These are phyloP conservation scores for Ispidina lecontei DNA, from an alignment of 2,797 vertebrate genomes.

Conservation along the genomic window DNA sequence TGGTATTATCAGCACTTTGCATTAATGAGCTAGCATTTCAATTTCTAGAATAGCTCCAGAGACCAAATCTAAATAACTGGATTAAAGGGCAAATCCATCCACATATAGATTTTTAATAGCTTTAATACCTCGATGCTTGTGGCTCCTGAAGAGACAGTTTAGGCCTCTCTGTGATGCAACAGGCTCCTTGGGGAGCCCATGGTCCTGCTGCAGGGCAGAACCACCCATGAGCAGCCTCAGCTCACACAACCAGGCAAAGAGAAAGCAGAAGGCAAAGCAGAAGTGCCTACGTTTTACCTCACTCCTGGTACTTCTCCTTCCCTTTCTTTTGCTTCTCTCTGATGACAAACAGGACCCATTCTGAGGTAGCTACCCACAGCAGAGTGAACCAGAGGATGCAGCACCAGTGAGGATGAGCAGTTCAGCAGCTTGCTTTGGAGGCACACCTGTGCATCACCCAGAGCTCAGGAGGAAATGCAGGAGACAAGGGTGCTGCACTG, in stretches of 20 bases:
- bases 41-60: conserved; percentile 19
- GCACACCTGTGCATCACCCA: neutral
- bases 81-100: neutral
- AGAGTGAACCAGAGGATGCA: neutral
- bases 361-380: neutral
- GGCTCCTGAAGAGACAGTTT: neutral
- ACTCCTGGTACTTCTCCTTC: neutral
- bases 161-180: neutral
- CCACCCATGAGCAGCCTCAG: rapidly evolving
- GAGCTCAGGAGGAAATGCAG: rapidly evolving
- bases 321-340: neutral
- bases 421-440: neutral
- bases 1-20: neutral
- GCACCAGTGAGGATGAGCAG: rapidly evolving
- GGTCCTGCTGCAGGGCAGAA: neutral
- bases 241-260: rapidly evolving
- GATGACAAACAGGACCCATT: rapidly evolving
- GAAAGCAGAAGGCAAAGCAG: neutral
- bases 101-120: neutral
- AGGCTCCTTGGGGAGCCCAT: neutral
- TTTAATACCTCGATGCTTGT: neutral
- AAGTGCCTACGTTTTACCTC: rapidly evolving
- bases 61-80: conserved; percentile 2
- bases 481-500: neutral
- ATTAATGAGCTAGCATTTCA: conserved; percentile 9